These are phyloP conservation scores for Pseudochirops cupreus DNA, from an alignment of 2,797 vertebrate genomes.

Conservation along the genomic window DNA sequence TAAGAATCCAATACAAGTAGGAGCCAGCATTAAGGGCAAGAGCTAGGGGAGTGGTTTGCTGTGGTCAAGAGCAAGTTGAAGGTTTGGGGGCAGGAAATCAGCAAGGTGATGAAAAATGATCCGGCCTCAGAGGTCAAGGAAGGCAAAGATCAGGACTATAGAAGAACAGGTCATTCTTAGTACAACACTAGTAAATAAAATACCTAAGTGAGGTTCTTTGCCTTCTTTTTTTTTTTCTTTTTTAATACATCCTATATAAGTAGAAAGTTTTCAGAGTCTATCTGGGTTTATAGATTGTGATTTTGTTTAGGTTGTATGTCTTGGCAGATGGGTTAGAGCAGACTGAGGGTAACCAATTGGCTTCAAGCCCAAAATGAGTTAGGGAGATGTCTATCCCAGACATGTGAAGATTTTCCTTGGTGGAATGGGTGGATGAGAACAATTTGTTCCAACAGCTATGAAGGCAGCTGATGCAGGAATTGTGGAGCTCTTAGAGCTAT, in stretches of 20 bases:
- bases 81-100: neutral
- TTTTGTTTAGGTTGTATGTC: neutral
- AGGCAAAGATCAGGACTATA: constrained; percentile 10
- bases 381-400: neutral
- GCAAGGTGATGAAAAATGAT: neutral
- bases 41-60: constrained; percentile 6
- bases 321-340: neutral
- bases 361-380: neutral
- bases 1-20: constrained; percentile 33
- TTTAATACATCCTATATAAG: neutral
- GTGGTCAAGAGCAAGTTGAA: constrained; percentile 53
- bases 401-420: neutral
- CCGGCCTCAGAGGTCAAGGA: neutral
- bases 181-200: neutral
- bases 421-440: neutral
- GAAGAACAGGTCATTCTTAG: constrained; percentile 17
- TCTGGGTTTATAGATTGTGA: neutral
- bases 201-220: neutral
- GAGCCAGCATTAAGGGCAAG: constrained; percentile 32
- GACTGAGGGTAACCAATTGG: neutral
- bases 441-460: neutral
- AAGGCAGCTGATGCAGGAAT: neutral
- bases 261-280: neutral
- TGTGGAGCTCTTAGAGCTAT: neutral
- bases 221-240: neutral